Conservation (phyloP, 2,113 vertebrate genomes). For the Myanophis thanlyinensis region DNA sequence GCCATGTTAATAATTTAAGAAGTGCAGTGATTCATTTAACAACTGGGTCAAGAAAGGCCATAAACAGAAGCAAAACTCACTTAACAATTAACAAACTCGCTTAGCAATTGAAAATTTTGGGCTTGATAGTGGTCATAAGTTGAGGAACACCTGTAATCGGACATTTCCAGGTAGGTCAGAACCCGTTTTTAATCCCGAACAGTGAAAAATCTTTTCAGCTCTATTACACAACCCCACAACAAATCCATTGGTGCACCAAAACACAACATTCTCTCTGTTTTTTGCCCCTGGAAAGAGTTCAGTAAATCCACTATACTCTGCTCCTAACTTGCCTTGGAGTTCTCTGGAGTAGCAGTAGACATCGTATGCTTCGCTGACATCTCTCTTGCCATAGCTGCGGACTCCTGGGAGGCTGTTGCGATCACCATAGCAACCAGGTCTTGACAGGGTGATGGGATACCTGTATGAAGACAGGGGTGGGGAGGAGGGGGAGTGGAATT, state of each 20-base stretch:
- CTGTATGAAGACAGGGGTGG: conserved; percentile 54
- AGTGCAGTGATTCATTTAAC: background rate
- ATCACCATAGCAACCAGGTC: conserved; percentile 95
- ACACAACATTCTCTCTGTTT: background rate
- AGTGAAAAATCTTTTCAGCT: background rate
- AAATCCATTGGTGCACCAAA: background rate
- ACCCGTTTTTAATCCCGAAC: background rate
- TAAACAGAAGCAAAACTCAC: background rate
- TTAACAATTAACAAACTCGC: background rate
- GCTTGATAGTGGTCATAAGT: background rate
- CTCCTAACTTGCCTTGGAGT: conserved; percentile 76
- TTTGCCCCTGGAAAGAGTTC: background rate
- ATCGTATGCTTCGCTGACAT: conserved; percentile 83
- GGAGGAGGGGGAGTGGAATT: background rate
- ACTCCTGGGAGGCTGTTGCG: conserved; percentile 90
- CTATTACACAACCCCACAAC: background rate
- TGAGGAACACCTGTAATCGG: background rate
- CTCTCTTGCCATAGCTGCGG: conserved; percentile 87
- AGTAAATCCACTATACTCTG: background rate
- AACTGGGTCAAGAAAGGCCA: too few relatives aligned
- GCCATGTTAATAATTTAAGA: background rate
- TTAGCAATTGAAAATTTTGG: background rate
- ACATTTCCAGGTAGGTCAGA: background rate
- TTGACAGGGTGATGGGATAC: conserved; percentile 92
- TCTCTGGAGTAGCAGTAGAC: conserved; percentile 90